Conservation (phyloP, 1,140 invertebrate species). For the Plodia interpunctella region DNA sequence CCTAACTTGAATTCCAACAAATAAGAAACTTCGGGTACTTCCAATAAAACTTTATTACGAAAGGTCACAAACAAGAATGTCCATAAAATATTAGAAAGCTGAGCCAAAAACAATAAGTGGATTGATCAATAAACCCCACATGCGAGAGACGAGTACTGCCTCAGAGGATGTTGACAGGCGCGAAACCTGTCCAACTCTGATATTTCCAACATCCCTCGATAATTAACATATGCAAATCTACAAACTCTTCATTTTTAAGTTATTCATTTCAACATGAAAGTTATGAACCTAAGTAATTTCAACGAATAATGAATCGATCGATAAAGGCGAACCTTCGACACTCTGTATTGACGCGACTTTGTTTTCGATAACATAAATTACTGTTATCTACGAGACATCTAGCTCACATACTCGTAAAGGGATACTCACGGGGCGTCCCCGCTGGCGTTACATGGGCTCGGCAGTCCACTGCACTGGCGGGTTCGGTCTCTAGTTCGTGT, state of each 20-base stretch:
- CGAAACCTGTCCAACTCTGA: constrained; percentile 23
- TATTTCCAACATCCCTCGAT: not conserved
- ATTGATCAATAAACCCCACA: constrained; percentile 44
- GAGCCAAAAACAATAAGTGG: constrained; percentile 19
- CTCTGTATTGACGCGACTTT: constrained; percentile 16
- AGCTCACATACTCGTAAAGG: constrained; percentile 17
- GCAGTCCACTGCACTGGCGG: constrained; percentile 43
- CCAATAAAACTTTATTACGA: too few relatives aligned
- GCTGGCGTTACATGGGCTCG: constrained; percentile 56
- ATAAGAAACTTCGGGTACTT: too few relatives aligned
- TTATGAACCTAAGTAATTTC: constrained; percentile 35
- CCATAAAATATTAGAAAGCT: not conserved
- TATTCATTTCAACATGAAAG: too few relatives aligned
- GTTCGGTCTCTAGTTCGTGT: constrained; percentile 27
- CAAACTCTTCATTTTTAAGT: too few relatives aligned
- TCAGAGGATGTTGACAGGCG: constrained; percentile 32
- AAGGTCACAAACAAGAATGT: too few relatives aligned
- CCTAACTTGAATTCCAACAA: too few relatives aligned
- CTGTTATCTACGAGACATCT: not conserved
- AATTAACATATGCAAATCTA: constrained; percentile 6
- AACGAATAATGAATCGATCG: constrained; percentile 51
- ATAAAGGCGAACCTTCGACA: constrained; percentile 37
- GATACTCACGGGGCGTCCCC: constrained; percentile 53
- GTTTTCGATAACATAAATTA: constrained; percentile 24
- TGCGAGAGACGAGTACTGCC: constrained; percentile 18